A percentile compares a stretch with the other conserved stretches of the same genome.
Conservation (phyloP, 2,888 invertebrate species). For the Drosophila anomelani region DNA sequence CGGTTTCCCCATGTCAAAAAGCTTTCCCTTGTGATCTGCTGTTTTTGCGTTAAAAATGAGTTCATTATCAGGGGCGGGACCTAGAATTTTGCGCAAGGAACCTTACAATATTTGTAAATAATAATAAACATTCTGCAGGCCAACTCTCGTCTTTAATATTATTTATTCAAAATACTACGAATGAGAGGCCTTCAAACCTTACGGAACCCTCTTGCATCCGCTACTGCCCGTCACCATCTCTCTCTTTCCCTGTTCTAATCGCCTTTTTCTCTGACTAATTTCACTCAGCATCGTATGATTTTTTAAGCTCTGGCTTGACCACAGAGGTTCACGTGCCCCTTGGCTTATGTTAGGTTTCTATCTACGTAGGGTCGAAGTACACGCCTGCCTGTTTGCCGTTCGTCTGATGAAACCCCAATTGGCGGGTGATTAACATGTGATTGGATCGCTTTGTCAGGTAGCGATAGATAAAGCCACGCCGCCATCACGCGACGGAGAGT, state of each 20-base stretch:
- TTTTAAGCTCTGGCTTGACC: conserved; percentile 60
- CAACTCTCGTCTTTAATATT: not conserved
- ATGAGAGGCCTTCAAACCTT: not conserved
- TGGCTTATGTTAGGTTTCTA: not conserved
- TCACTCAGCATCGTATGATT: conserved; percentile 73
- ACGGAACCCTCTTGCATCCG: not conserved
- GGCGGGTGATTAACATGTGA: conserved; percentile 26
- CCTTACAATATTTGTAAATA: not conserved
- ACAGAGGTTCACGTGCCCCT: conserved; percentile 56
- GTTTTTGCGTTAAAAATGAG: conserved; percentile 32
- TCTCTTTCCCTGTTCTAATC: conserved; percentile 25
- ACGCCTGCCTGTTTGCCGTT: not conserved
- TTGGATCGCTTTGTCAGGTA: conserved; percentile 8
- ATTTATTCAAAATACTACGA: not conserved
- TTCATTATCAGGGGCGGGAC: not conserved
- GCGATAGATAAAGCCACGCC: conserved; percentile 9
- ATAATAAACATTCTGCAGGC: not conserved
- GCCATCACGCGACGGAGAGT: conserved; percentile 2
- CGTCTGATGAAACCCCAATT: conserved; percentile 19
- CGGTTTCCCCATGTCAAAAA: conserved; percentile 37
- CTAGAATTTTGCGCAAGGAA: not conserved
- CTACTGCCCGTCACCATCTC: conserved; percentile 4
- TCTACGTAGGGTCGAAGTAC: conserved; percentile 10
- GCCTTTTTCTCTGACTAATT: conserved; percentile 18
- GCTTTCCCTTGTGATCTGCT: conserved; percentile 49